Evolutionary conservation across 2,888 invertebrate species (phyloP), one percentile per base, ranked within the genome.

Genomic region (Linyphia triangularis): DNA sequence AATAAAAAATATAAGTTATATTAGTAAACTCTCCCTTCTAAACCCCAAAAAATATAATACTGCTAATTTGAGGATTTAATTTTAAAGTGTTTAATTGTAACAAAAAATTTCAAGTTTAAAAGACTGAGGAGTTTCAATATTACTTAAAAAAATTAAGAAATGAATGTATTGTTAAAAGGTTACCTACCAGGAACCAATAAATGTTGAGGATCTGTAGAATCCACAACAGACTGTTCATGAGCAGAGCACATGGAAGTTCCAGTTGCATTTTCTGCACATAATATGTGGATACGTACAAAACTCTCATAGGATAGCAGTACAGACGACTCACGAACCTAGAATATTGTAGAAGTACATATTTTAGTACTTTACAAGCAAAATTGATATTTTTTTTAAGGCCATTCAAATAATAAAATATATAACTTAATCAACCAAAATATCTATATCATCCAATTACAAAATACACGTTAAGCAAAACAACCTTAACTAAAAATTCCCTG

Each of bases 111-210:
- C n/a, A n/a, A n/a, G n/a, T n/a, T n/a, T n/a, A n/a, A n/a, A n/a
- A n/a, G n/a, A n/a, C n/a, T n/a, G n/a, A n/a, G n/a, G n/a, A n/a
- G n/a, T n/a, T n/a, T n/a, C n/a, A n/a, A n/a, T n/a, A n/a, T n/a
- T n/a, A n/a, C n/a, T n/a, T n/a, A n/a, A n/a, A n/a, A n/a, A n/a
- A n/a, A n/a, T n/a, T n/a, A n/a, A n/a, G n/a, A n/a, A n/a, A n/a
- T n/a, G n/a, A n/a, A n/a, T n/a, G n/a, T n/a, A n/a, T n/a, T n/a
- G n/a, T n/a, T n/a, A n/a, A n/a, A n/a, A n/a, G n/a, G 59, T 1
- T 24, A 73, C 90, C 91, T 85, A 93, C 92, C 90, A 91, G 90
- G 89, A 92, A 93, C 93, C 93, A 93, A 90, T 93, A 93, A 51
- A 92, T 88, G 89, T 93, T 92, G 89, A 93, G 91, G 28, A 89